phyloP scores from a whole-genome alignment of 2,113 vertebrate genomes.

The Gymnocephalus cernua region DNA sequence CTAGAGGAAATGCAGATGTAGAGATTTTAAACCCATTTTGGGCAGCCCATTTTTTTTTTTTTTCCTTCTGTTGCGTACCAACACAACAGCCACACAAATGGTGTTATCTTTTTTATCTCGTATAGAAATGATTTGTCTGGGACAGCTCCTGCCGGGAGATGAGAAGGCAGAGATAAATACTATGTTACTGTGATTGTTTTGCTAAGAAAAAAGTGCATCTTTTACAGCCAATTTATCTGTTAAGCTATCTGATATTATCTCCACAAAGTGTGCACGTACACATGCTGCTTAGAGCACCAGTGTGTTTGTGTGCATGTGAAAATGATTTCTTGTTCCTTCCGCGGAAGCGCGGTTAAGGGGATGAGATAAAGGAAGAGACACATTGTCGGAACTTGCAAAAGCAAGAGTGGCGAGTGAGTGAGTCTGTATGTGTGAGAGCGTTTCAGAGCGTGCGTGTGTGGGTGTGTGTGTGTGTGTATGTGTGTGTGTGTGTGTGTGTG shows the following conservation, averaged over 20 bases:
- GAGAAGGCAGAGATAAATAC: conserved; percentile 80
- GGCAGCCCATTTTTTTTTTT: conserved; percentile 60
- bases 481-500: conserved; percentile 41
- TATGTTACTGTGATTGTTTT: conserved; percentile 87
- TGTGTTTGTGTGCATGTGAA: conserved; percentile 74
- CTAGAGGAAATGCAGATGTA: conserved; percentile 71
- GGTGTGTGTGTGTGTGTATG: conserved; percentile 32
- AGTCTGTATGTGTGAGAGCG: conserved; percentile 18
- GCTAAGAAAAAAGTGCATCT: conserved; percentile 87
- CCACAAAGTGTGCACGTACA: conserved; percentile 80
- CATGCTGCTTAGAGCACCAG: conserved; percentile 74
- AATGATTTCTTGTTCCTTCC: conserved; percentile 52
- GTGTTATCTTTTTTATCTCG: conserved; percentile 67
- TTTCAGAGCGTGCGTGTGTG: conserved; percentile 1
- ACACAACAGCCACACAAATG: conserved; percentile 69
- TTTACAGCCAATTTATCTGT: conserved; percentile 85
- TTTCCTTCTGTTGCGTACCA: conserved; percentile 75
- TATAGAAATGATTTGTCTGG: conserved; percentile 77
- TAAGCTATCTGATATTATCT: conserved; percentile 80
- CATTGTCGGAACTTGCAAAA: conserved; percentile 55
- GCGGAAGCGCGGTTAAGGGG: conserved; percentile 34
- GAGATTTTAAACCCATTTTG: conserved; percentile 74
- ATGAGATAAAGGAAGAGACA: conserved; percentile 60
- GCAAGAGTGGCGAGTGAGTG: conserved; percentile 39
- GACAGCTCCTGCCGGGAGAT: conserved; percentile 75